Base-by-base conservation (phyloP, 2,888 invertebrate genomes). In the Brenthis ino region DNA sequence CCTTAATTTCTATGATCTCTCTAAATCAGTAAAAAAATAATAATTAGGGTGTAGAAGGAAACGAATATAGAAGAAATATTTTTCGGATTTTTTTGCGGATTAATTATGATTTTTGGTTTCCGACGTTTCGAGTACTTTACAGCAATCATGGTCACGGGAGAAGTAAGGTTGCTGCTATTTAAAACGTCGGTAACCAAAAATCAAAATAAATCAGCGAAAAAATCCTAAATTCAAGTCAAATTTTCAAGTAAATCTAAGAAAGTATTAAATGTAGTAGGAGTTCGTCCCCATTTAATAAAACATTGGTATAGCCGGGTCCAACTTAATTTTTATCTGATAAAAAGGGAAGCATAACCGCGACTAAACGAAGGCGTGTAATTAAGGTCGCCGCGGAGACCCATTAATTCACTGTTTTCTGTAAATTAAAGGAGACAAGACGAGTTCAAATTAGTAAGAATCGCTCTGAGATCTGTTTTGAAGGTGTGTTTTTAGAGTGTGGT, bases 401-500 rank as follows among this genome's bases (percentile, higher is more conserved):
- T 88, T 88, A 87, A 88, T 87, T 85, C 83, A 81, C 77, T 83
- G 87, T 84, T 87, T 81, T 80, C 77, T 77, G 77, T 77, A 85
- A 84, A 87, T 86, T 85, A 85, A 84, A 85, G 80, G 83, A 80
- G 78, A 73, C 78, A 77, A 74, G 57, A 74, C 80, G 83, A 82
- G 83, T 83, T 83, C 80, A 85, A 88, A 88, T 87, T 85, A 87
- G 85, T 85, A 86, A 86, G 82, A 85, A 87, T 85, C 83, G 82
- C 82, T 82, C 79, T 77, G 80, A 80, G 80, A 66, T 66, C 66
- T 63, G 24, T 69, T 69, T 63, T 69, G 77, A 64, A 64, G 64
- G 24, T 37, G 63, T 55, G 58, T 66, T 67, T 65, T 64, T 28
- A 50, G 60, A 33, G 11, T 50, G 63, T 71, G 64, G 50, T 13